Evolutionary conservation across 1,140 invertebrate species (phyloP).

Genomic region (Paraescarpia echinospica): DNA sequence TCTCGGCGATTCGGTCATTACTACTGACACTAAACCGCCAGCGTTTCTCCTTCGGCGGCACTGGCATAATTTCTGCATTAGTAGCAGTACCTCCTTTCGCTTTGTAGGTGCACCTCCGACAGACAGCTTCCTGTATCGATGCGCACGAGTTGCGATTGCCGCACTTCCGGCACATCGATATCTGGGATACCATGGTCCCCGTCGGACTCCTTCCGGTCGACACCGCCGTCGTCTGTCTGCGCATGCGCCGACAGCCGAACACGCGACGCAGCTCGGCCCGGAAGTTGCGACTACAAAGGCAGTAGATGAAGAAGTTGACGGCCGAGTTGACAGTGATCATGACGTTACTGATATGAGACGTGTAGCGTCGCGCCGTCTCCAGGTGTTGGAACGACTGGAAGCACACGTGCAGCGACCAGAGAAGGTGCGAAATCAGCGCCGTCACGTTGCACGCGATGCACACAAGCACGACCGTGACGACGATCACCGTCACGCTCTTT

Average conservation of each 20-base stretch:
- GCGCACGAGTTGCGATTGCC: not conserved
- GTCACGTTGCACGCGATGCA: conserved; percentile 29
- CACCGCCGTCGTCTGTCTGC: not conserved
- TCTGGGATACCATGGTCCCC: not conserved
- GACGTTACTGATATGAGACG: conserved; percentile 26
- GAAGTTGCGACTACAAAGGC: conserved; percentile 30
- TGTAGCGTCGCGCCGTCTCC: conserved; percentile 7
- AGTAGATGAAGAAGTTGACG: conserved; percentile 34
- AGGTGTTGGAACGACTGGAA: conserved; percentile 13
- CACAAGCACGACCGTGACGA: conserved; percentile 21
- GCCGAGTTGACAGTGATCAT: conserved; percentile 27
- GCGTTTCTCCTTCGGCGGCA: not conserved
- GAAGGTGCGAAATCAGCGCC: conserved; percentile 24
- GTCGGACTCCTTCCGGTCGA: conserved; percentile 12
- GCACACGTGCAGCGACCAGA: conserved; percentile 22
- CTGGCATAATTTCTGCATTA: not conserved
- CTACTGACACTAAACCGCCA: not conserved
- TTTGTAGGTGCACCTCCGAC: not conserved
- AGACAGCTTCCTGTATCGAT: not conserved
- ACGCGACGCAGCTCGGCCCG: conserved; percentile 16
- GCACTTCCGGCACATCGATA: not conserved
- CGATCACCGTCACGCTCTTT: conserved; percentile 24
- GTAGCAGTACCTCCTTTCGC: not conserved
- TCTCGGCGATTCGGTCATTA: not conserved
- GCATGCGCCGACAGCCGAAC: not conserved